Percentiles rank a stretch among this genome's conserved stretches.
Evolutionary conservation across 2,113 vertebrate genomes (phyloP).

Genomic region (human (Homo sapiens)): GRCh38 chr6:92602501-92603000

Average conservation of each 20-base stretch:
- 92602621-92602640: too few relatives aligned
- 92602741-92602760: neutral
- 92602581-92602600: too few relatives aligned
- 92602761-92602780: neutral
- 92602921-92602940: neutral
- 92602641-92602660: too few relatives aligned
- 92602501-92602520: too few relatives aligned
- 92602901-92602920: neutral
- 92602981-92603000: neutral
- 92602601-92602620: too few relatives aligned
- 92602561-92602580: too few relatives aligned
- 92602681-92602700: too few relatives aligned
- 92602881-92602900: neutral
- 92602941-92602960: neutral
- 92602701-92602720: too few relatives aligned
- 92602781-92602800: neutral
- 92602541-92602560: too few relatives aligned
- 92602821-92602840: neutral
- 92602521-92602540: too few relatives aligned
- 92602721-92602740: neutral
- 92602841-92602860: neutral
- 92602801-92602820: neutral
- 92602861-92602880: neutral
- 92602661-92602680: too few relatives aligned
- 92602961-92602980: neutral